Base-by-base conservation (phyloP, 2,113 vertebrate genomes). In the Anser brachyrhynchus region DNA sequence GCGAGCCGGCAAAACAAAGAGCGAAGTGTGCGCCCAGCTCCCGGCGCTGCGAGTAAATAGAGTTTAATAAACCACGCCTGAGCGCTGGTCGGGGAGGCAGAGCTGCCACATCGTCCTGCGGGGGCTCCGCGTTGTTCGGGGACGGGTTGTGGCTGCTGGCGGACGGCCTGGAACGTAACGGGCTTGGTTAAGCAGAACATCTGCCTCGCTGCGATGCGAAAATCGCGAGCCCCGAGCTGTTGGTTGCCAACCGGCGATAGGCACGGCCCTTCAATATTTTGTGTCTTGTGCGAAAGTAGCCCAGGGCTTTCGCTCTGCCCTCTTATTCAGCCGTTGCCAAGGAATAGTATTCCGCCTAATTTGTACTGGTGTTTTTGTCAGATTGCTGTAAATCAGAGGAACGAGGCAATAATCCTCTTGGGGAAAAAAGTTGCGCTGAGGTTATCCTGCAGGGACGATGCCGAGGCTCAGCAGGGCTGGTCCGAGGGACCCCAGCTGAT, bases 191-290 rank as follows among this genome's bases (percentile, higher is more conserved):
- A 84, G 52, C 61, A 69, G 61, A 86, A 33, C 8, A 2, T 61
- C 46, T 39, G 0, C 76, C n/a, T 70, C 10, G 0, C 25, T 18
- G 37, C 18, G 1, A 3, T n/a, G 37, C 13, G 20, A 22, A 67
- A 65, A 43, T n/a, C 17, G 11, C 33, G 49, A 78, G 46, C 58
- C 62, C 7, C 17, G 3, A 89, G 23, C 41, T 52, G 39, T 21
- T 51, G 35, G 31, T 67, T 87, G 4, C 35, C 39, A 16, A 8
- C 5, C 49, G 51, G 15, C 31, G 49, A 5, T 44, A 8, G 57
- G 10, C 1, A 0, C 4, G 10, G 6, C 11, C 62, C 25, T 66
- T 57, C 7, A 19, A 2, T 37, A 7, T 75, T 67, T 55, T 57
- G 0, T 15, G 3, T 19, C 3, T 37, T 15, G 2, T 12, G 55